phyloP scores from a whole-genome alignment of 2,797 vertebrate species.

The Masticophis lateralis region DNA sequence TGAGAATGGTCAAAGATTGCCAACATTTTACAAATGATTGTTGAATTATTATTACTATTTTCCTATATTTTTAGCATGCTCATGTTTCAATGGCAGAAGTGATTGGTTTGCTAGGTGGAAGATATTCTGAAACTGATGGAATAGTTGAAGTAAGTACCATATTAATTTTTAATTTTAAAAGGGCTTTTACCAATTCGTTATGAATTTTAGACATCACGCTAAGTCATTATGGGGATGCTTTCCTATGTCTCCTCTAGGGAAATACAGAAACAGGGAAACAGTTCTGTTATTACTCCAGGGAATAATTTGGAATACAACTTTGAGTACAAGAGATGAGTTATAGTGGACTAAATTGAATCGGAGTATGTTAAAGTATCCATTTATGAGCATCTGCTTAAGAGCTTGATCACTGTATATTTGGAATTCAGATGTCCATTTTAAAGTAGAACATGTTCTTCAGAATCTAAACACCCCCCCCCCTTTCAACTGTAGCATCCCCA shows the following conservation, averaged over 20 bases:
- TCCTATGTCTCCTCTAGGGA: neutral
- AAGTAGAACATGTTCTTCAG: neutral
- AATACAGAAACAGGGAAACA: neutral
- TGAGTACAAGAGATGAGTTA: neutral
- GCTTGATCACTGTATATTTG: neutral
- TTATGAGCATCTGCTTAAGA: neutral
- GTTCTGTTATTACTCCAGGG: no score
- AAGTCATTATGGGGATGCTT: neutral
- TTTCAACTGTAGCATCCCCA: neutral
- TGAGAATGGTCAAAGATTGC: neutral
- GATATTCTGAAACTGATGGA: slow-evolving; percentile 80
- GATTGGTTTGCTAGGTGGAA: slow-evolving; percentile 92
- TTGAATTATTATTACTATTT: neutral
- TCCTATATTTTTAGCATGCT: slow-evolving; percentile 79
- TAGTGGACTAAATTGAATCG: neutral
- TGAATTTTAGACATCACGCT: neutral
- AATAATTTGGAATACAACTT: neutral
- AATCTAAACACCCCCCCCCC: neutral
- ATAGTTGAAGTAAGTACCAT: slow-evolving; percentile 81
- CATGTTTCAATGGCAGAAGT: slow-evolving; percentile 94
- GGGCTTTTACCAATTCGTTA: neutral
- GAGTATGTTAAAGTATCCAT: neutral
- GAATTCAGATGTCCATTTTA: neutral
- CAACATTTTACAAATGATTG: neutral
- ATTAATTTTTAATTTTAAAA: neutral